phyloP scores from a whole-genome alignment of 2,888 invertebrate species.

The Helleia helle region DNA sequence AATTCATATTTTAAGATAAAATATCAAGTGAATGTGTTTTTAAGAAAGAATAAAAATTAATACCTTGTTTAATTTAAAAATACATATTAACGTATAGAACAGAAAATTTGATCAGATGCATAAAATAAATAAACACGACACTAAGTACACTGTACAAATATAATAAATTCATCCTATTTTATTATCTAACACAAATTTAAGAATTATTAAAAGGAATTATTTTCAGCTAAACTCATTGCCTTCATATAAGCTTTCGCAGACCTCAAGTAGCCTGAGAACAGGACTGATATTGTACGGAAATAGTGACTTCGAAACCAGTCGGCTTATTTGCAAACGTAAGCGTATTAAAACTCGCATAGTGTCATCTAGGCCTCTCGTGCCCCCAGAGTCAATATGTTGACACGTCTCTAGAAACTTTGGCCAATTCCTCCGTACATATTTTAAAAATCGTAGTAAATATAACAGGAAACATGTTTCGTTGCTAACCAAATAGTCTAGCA shows the following conservation, averaged over 20 bases:
- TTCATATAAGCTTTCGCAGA: conserved; percentile 89
- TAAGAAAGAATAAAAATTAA: too few relatives aligned
- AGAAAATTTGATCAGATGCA: too few relatives aligned
- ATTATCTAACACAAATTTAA: too few relatives aligned
- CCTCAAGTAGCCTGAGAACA: conserved; percentile 85
- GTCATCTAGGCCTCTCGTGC: conserved; percentile 78
- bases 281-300: conserved; percentile 95
- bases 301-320: conserved; percentile 85
- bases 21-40: too few relatives aligned
- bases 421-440: conserved; percentile 89
- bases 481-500: conserved; percentile 89
- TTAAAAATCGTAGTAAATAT: conserved; percentile 87
- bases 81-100: too few relatives aligned
- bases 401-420: conserved; percentile 86
- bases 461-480: conserved; percentile 93
- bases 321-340: conserved; percentile 84
- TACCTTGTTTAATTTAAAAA: too few relatives aligned
- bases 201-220: too few relatives aligned
- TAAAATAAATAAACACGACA: too few relatives aligned
- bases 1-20: too few relatives aligned
- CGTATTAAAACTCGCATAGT: conserved; percentile 89
- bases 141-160: too few relatives aligned
- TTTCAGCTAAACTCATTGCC: conserved; percentile 85
- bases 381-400: conserved; percentile 73
- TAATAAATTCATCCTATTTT: too few relatives aligned